phyloP scores from a whole-genome alignment of 2,797 vertebrate genomes.

The Rhinoraja longicauda region DNA sequence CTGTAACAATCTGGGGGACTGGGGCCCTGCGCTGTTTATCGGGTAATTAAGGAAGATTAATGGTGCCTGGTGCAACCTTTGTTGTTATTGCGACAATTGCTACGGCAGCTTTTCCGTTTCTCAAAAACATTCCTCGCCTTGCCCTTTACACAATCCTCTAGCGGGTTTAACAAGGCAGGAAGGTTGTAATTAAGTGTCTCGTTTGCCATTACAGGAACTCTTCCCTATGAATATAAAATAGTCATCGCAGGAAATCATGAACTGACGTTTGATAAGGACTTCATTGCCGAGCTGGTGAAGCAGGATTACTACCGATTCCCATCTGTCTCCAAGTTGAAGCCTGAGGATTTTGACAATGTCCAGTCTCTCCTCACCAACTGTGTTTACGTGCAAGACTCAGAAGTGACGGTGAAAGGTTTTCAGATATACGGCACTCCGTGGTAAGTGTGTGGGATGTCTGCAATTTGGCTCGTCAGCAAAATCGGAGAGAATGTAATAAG shows the following conservation, averaged over 20 bases:
- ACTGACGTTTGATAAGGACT: conserved; percentile 99
- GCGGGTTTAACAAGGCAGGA: conserved; percentile 42
- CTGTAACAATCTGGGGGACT: not conserved
- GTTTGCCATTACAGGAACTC: conserved; percentile 73
- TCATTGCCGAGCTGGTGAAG: conserved; percentile 98
- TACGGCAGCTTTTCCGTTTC: not conserved
- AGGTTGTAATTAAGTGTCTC: conserved; percentile 58
- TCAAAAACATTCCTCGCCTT: not conserved
- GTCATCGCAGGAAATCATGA: conserved; percentile 98
- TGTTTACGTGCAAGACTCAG: conserved; percentile 98
- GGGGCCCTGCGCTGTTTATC: not conserved
- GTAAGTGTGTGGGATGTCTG: conserved; percentile 67
- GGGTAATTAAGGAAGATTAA: conserved; percentile 19
- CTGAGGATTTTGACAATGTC: conserved; percentile 98
- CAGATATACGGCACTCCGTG: conserved; percentile 94
- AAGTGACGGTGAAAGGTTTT: conserved; percentile 97
- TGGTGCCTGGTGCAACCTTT: conserved; percentile 5
- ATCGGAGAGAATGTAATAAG: too few relatives aligned
- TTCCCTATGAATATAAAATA: conserved; percentile 96
- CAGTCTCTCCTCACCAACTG: conserved; percentile 95
- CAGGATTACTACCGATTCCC: conserved; percentile 99
- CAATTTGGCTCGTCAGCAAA: not conserved
- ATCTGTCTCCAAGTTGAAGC: conserved; percentile 97
- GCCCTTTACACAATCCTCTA: conserved; percentile 43
- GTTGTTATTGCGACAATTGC: conserved; percentile 27